Conservation (phyloP, 2,113 vertebrate genomes). For the Muntiacus muntjak region DNA sequence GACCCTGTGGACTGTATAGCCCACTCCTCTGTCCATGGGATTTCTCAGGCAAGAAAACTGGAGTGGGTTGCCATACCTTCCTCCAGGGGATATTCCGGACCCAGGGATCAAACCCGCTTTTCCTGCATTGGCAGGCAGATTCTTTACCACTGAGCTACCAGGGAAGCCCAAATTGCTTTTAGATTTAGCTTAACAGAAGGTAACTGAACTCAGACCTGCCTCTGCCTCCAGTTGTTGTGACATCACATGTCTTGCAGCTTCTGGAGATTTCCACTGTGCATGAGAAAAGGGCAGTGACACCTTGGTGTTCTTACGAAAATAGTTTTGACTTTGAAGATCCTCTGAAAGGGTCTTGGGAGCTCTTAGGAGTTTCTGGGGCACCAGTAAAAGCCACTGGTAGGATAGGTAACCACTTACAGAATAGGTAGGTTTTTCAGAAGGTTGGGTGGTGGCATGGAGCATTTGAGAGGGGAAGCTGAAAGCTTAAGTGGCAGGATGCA, state of each 20-base stretch:
- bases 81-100: background rate
- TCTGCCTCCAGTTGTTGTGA: background rate
- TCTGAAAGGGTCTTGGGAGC: background rate
- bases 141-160: background rate
- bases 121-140: background rate
- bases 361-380: no score
- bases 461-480: background rate
- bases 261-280: background rate
- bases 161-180: background rate
- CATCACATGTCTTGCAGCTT: background rate
- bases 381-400: background rate
- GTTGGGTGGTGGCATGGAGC: background rate
- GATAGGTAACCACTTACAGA: background rate
- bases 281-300: background rate
- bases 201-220: background rate
- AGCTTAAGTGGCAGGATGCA: background rate
- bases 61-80: background rate
- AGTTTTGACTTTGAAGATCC: background rate
- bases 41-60: background rate
- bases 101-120: background rate
- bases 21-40: background rate
- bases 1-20: background rate
- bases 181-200: background rate
- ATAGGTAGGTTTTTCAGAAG: background rate
- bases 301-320: background rate